A percentile compares a stretch with the other conserved stretches of the same genome.
Conservation (phyloP, 2,797 vertebrate species). For the Heliangelus exortis region DNA sequence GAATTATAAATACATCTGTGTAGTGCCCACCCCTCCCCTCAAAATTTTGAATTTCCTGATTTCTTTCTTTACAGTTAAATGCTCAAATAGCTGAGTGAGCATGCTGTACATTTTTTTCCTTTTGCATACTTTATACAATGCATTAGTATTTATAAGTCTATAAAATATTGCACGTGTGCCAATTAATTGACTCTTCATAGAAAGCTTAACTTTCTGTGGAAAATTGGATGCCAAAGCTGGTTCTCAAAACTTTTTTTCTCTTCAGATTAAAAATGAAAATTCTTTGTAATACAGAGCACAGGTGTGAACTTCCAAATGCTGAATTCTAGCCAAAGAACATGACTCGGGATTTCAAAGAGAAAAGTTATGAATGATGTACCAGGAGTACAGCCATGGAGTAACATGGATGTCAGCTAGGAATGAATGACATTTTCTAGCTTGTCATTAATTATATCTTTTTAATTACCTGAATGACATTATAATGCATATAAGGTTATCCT, state of each 20-base stretch:
- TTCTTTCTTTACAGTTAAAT: background rate
- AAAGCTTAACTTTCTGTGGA: background rate
- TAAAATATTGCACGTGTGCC: background rate
- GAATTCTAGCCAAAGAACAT: background rate
- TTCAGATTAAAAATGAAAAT: background rate
- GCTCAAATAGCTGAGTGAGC: background rate
- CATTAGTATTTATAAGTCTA: background rate
- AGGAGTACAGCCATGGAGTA: background rate
- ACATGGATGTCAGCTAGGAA: background rate
- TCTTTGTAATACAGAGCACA: background rate
- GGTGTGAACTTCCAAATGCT: background rate
- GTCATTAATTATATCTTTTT: background rate
- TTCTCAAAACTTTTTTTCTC: background rate
- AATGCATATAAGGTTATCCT: background rate
- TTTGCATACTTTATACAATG: background rate
- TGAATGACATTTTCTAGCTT: background rate
- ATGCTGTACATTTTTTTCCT: background rate
- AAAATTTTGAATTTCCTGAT: background rate
- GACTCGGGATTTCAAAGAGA: background rate
- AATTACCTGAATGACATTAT: background rate
- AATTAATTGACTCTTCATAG: background rate
- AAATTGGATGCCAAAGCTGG: background rate
- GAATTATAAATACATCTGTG: background rate
- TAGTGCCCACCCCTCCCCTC: background rate
- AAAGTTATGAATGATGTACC: rapidly evolving